Conservation (phyloP, 2,797 vertebrate genomes). For the Parauchenoglanis ngamensis region DNA sequence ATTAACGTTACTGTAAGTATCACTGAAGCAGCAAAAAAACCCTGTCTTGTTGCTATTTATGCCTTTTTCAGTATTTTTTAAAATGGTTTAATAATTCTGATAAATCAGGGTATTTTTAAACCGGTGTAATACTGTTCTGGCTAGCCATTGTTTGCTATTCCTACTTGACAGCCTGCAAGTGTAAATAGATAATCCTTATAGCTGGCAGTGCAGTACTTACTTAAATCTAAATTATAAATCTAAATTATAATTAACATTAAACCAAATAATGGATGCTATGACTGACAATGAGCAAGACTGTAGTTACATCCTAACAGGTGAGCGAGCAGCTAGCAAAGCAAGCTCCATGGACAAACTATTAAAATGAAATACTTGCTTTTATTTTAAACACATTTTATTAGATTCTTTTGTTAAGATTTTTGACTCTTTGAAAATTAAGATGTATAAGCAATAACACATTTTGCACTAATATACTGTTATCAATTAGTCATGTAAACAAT, state of each 20-base stretch:
- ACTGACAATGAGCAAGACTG: background rate
- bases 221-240: background rate
- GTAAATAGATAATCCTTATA: background rate
- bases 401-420: background rate
- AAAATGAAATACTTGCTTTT: background rate
- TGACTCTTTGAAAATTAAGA: background rate
- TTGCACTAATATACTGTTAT: background rate
- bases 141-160: background rate
- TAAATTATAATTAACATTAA: background rate
- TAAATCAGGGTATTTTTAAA: background rate
- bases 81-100: background rate
- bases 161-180: background rate
- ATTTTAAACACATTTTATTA: background rate
- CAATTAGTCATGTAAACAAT: background rate
- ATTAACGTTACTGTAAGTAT: background rate
- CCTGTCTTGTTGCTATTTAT: background rate
- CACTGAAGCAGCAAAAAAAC: background rate
- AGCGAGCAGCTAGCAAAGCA: background rate
- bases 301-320: background rate
- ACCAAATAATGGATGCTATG: background rate
- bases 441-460: background rate
- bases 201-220: background rate
- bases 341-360: background rate
- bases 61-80: background rate
- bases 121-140: background rate